A percentile compares a stretch with the other conserved stretches of the same genome.
Evolutionary conservation across 2,113 vertebrate genomes (phyloP).

Genomic region (Xenopus tropicalis): DNA sequence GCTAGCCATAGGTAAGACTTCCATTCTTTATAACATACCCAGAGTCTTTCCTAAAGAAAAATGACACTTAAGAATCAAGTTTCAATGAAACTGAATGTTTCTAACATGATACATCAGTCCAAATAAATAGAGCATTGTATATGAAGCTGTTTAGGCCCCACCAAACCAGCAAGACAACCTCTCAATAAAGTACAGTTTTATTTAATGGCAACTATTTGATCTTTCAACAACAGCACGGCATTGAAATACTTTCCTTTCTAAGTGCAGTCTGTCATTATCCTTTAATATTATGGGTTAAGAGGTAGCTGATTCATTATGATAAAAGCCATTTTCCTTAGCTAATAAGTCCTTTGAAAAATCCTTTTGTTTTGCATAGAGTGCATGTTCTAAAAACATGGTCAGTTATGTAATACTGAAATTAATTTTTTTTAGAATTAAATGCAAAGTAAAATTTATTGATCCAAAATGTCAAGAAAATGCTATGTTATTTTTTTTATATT

Average conservation of each 20-base stretch:
- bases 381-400: conserved; percentile 14
- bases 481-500: no score
- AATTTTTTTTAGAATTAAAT: conserved; percentile 10
- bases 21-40: no score
- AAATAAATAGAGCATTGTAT: conserved; percentile 1
- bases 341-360: conserved; percentile 20
- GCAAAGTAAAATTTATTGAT: not conserved
- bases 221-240: conserved; percentile 25
- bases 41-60: no score
- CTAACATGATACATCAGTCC: not conserved
- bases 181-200: conserved; percentile 16
- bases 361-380: conserved; percentile 28
- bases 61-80: no score
- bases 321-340: conserved; percentile 16
- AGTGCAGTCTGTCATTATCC: conserved; percentile 41
- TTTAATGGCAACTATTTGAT: conserved; percentile 35
- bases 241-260: conserved; percentile 14
- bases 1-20: no score
- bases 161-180: not conserved
- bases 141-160: not conserved
- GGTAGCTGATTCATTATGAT: conserved; percentile 11
- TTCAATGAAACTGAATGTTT: not conserved
- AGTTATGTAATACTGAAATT: conserved; percentile 1
- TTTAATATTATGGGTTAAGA: conserved; percentile 31
- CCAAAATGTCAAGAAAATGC: not conserved